phyloP scores from a whole-genome alignment of 2,888 invertebrate genomes.

The Eristalis intricaria region DNA sequence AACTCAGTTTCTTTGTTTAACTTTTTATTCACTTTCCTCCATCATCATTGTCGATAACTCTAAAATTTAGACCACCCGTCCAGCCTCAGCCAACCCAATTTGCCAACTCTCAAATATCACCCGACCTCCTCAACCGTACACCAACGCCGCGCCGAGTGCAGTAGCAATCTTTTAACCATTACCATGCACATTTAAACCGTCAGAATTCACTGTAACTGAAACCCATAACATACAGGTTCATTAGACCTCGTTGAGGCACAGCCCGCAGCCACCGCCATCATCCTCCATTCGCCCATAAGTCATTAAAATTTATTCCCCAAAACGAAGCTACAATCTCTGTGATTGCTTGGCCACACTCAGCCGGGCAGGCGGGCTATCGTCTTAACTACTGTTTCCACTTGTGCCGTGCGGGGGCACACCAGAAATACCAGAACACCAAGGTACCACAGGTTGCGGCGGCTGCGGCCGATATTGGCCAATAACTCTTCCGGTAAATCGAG shows the following conservation, averaged over 20 bases:
- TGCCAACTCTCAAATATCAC: not conserved
- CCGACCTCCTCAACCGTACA: not conserved
- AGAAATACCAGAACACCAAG: not conserved
- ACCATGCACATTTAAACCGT: constrained; percentile 41
- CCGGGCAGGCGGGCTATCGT: not conserved
- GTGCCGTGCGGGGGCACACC: not conserved
- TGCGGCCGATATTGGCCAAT: constrained; percentile 63
- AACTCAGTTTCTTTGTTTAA: no score
- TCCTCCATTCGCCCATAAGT: constrained; percentile 48
- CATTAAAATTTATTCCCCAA: constrained; percentile 67
- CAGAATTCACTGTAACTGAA: constrained; percentile 47
- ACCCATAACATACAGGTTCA: constrained; percentile 55
- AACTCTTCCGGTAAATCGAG: constrained; percentile 70
- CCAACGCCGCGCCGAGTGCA: not conserved
- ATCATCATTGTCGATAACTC: not conserved
- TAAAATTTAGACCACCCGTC: not conserved
- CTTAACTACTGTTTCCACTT: not conserved
- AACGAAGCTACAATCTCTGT: constrained; percentile 46
- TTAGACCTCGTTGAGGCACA: constrained; percentile 50
- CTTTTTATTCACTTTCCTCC: not conserved
- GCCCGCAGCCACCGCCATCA: constrained; percentile 21
- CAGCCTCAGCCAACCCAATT: not conserved
- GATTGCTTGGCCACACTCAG: constrained; percentile 30
- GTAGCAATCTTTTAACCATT: constrained; percentile 52
- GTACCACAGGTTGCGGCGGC: constrained; percentile 33